Conservation (phyloP, 2,888 invertebrate genomes). For the Laothoe populi region DNA sequence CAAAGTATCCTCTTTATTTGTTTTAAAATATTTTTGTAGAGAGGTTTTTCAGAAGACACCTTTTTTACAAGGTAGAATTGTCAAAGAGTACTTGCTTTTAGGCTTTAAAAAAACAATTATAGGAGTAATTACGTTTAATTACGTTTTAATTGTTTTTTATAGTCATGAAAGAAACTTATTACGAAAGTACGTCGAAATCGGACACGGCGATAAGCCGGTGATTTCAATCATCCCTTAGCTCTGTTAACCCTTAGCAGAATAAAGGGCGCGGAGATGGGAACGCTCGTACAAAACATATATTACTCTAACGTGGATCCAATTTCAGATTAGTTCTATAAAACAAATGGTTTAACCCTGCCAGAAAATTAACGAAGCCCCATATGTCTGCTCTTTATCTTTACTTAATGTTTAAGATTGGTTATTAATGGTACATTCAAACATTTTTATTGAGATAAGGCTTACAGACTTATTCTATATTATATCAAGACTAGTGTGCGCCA, state of each 20-base stretch:
- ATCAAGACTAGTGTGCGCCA: too few species aligned
- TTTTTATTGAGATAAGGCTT: slow-evolving; percentile 19
- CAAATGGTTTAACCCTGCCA: slow-evolving; percentile 13
- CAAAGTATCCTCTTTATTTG: not conserved
- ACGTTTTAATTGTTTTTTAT: slow-evolving; percentile 2
- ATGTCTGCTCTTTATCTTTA: slow-evolving; percentile 7
- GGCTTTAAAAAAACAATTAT: too few species aligned
- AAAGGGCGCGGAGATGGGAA: not conserved
- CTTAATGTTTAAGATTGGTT: slow-evolving; percentile 23
- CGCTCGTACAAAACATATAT: slow-evolving; percentile 12
- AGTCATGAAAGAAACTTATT: not conserved
- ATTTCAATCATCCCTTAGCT: slow-evolving; percentile 13
- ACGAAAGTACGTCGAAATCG: not conserved
- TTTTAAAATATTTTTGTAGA: not conserved
- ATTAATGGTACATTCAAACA: slow-evolving; percentile 15
- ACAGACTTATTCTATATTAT: not conserved
- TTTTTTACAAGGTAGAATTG: slow-evolving; percentile 3
- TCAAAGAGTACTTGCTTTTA: not conserved
- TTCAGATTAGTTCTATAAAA: slow-evolving; percentile 21
- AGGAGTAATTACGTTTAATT: too few species aligned
- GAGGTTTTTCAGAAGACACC: not conserved
- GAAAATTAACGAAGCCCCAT: slow-evolving; percentile 19
- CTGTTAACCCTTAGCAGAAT: not conserved
- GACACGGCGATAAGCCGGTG: slow-evolving; percentile 2
- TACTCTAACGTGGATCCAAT: slow-evolving; percentile 11